phyloP scores from a whole-genome alignment of 2,888 invertebrate genomes.

The Malacosoma neustria region DNA sequence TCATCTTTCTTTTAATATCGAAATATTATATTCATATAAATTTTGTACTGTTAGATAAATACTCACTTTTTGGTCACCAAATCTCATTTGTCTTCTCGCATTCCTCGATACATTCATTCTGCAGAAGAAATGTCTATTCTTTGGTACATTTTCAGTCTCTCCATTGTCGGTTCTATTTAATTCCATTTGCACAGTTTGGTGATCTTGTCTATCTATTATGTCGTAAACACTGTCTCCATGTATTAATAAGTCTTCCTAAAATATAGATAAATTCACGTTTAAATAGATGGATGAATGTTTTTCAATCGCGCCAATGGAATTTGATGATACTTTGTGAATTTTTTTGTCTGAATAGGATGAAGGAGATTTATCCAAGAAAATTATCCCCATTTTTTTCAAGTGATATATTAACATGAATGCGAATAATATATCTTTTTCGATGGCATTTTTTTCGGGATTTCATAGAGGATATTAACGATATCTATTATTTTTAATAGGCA shows the following conservation, averaged over 20 bases:
- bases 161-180: conserved; percentile 78
- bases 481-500: too few relatives aligned
- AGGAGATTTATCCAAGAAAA: too few relatives aligned
- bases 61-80: conserved; percentile 97
- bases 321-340: too few relatives aligned
- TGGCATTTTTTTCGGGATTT: too few relatives aligned
- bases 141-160: conserved; percentile 73
- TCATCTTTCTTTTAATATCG: too few relatives aligned
- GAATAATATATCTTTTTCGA: too few relatives aligned
- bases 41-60: too few relatives aligned
- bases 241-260: conserved; percentile 97
- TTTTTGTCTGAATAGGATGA: too few relatives aligned
- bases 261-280: conserved; percentile 15
- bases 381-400: too few relatives aligned
- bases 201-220: conserved; percentile 99
- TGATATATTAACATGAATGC: too few relatives aligned
- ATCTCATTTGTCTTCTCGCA: conserved; percentile 96
- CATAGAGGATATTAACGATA: too few relatives aligned
- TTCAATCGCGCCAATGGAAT: background rate
- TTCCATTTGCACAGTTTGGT: conserved; percentile 95
- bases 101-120: conserved; percentile 99
- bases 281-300: background rate
- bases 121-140: conserved; percentile 91
- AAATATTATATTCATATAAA: too few relatives aligned
- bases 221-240: conserved; percentile 99